Percentiles rank a stretch among this genome's conserved stretches.
phyloP scores from a whole-genome alignment of 2,797 vertebrate species.

The Catostomus latipinnis region DNA sequence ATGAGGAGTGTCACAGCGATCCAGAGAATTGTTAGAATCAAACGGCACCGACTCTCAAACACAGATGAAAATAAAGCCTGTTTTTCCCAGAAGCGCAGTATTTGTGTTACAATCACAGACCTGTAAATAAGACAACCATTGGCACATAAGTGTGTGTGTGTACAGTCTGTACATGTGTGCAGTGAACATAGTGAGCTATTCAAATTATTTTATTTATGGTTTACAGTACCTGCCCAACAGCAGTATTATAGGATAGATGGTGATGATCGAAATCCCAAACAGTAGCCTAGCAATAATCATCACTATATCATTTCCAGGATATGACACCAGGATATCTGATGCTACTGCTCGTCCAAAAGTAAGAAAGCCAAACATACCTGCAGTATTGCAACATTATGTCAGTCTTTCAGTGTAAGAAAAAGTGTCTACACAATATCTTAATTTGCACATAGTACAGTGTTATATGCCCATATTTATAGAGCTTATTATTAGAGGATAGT shows the following conservation, averaged over 20 bases:
- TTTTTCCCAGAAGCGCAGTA: slow-evolving; percentile 68
- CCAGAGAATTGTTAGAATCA: slow-evolving; percentile 84
- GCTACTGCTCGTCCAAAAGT: slow-evolving; percentile 86
- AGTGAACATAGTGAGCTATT: neutral
- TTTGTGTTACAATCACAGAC: slow-evolving; percentile 86
- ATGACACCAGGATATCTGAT: slow-evolving; percentile 93
- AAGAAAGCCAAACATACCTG: slow-evolving; percentile 91
- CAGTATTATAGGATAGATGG: slow-evolving; percentile 93
- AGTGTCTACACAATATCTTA: neutral
- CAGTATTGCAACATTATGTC: slow-evolving; percentile 1
- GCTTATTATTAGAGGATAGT: neutral
- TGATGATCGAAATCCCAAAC: slow-evolving; percentile 90
- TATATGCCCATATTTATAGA: too few relatives aligned
- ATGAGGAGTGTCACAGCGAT: slow-evolving; percentile 82
- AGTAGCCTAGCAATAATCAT: slow-evolving; percentile 88
- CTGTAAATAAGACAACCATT: slow-evolving; percentile 66
- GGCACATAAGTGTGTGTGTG: neutral
- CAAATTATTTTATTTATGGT: neutral
- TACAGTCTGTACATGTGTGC: neutral
- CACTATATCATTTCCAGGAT: slow-evolving; percentile 83
- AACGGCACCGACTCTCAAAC: slow-evolving; percentile 74
- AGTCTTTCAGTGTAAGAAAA: neutral
- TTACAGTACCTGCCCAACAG: slow-evolving; percentile 88
- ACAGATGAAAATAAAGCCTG: slow-evolving; percentile 45
- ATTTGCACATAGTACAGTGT: neutral